Evolutionary conservation across 2,888 invertebrate species (phyloP).

Genomic region (Homarus gammarus): DNA sequence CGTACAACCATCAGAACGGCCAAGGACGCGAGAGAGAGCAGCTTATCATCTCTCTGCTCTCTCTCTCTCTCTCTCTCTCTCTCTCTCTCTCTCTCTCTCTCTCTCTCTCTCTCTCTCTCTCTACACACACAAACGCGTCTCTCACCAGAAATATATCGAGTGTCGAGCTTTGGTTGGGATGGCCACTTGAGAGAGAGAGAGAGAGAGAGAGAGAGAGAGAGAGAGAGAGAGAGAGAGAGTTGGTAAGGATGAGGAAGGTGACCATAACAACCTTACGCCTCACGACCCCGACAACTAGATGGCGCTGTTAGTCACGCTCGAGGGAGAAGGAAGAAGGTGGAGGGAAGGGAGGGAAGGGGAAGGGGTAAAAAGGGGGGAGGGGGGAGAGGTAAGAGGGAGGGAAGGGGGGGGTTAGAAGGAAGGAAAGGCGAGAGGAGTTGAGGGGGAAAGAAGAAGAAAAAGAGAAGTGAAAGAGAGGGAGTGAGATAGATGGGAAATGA

Average conservation of each 20-base stretch:
- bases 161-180: too few relatives aligned
- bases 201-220: background rate
- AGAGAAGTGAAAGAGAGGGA: background rate
- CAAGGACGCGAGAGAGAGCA: too few relatives aligned
- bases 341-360: background rate
- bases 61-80: slow-evolving; percentile 30
- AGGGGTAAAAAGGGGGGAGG: background rate
- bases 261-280: too few relatives aligned
- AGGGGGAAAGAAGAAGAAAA: too few relatives aligned
- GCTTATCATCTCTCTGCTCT: background rate
- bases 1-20: too few relatives aligned
- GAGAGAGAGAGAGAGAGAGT: background rate
- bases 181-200: background rate
- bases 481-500: background rate
- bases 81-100: slow-evolving; percentile 22
- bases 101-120: too few relatives aligned
- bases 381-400: background rate
- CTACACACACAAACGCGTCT: too few relatives aligned
- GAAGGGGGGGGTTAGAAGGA: too few relatives aligned
- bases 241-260: background rate
- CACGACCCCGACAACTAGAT: too few relatives aligned
- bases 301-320: too few relatives aligned
- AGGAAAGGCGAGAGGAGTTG: too few relatives aligned
- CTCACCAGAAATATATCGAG: too few relatives aligned
- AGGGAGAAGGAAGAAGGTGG: background rate